A percentile compares a stretch with the other conserved stretches of the same genome.
Evolutionary conservation across 2,888 invertebrate genomes (phyloP).

Genomic region (Chromoteleia sp.): DNA sequence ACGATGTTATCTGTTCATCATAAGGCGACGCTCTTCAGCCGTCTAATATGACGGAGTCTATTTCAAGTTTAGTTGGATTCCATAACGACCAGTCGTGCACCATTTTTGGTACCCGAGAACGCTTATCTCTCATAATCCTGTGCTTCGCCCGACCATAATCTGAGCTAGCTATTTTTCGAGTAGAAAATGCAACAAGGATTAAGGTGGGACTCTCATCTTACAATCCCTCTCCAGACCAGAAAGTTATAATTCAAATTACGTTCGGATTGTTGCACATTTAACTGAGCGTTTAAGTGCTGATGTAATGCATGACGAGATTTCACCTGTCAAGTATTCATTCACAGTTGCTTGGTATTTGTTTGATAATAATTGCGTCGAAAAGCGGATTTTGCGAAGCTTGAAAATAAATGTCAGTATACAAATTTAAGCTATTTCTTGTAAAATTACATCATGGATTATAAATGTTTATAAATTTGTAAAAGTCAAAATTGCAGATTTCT

Average conservation of each 20-base stretch:
- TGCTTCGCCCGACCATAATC: constrained; percentile 26
- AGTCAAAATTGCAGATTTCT: too few species aligned
- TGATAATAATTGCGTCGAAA: not conserved
- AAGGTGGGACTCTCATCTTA: constrained; percentile 30
- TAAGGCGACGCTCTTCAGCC: not conserved
- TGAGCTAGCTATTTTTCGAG: constrained; percentile 5
- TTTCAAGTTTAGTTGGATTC: not conserved
- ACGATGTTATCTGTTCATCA: not conserved
- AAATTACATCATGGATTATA: not conserved
- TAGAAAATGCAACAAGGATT: constrained; percentile 48
- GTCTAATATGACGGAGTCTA: constrained; percentile 1
- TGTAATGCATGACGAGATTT: constrained; percentile 18
- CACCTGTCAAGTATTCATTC: constrained; percentile 29
- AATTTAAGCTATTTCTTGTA: not conserved
- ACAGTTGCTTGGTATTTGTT: not conserved
- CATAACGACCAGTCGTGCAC: constrained; percentile 11
- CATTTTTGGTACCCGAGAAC: constrained; percentile 22
- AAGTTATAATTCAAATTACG: constrained; percentile 59
- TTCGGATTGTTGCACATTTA: constrained; percentile 48
- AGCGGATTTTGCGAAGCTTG: too few species aligned
- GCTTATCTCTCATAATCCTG: constrained; percentile 28
- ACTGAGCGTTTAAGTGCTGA: constrained; percentile 26
- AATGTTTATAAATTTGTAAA: not conserved
- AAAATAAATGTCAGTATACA: too few species aligned
- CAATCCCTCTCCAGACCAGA: constrained; percentile 30